These are phyloP conservation scores for Zosterops hypoxanthus DNA, from an alignment of 2,113 vertebrate genomes.

Conservation along the genomic window DNA sequence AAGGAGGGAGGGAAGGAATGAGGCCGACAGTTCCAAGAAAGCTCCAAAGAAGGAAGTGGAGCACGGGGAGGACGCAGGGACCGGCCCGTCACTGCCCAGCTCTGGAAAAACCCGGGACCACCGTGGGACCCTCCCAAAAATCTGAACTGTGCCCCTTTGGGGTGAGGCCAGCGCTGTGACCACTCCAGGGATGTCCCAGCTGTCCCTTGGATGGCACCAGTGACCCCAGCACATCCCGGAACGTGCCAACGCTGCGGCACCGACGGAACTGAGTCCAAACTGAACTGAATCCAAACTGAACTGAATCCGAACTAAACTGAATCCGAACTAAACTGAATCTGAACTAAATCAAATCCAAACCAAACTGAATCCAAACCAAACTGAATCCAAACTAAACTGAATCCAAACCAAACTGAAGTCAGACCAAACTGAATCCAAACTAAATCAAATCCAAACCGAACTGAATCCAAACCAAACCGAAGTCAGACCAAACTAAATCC, in stretches of 20 bases:
- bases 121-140: background rate
- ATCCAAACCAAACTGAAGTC: background rate
- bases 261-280: rapidly evolving
- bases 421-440: background rate
- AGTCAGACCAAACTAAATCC: background rate
- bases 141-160: rapidly evolving
- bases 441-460: background rate
- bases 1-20: background rate
- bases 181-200: background rate
- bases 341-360: background rate
- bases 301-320: rapidly evolving
- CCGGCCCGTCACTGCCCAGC: background rate
- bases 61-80: background rate
- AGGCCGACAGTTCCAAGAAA: background rate
- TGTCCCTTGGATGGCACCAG: background rate
- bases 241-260: rapidly evolving
- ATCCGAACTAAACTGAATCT: background rate
- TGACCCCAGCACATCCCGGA: rapidly evolving
- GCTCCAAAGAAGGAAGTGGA: slow-evolving; percentile 65
- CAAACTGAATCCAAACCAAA: background rate
- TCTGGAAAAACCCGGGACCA: background rate
- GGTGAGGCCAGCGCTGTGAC: rapidly evolving
- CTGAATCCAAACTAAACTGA: rapidly evolving
- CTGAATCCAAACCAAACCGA: background rate
- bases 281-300: background rate